phyloP scores from a whole-genome alignment of 2,797 vertebrate species.

The Halcyon smyrnensis region DNA sequence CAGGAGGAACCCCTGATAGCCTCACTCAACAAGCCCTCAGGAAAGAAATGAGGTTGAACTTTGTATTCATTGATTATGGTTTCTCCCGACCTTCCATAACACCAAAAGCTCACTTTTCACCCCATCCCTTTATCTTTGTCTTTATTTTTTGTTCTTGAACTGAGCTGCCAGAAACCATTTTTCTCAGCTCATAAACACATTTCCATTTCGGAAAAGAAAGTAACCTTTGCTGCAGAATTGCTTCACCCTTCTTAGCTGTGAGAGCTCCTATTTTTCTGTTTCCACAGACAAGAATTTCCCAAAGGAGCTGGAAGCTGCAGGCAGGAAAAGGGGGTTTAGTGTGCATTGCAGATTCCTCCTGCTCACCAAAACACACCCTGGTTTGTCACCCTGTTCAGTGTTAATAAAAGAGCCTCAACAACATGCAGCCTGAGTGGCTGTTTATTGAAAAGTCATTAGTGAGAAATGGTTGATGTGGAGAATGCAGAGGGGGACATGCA shows the following conservation, averaged over 20 bases:
- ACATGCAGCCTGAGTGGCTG: rapidly evolving
- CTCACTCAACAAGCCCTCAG: not conserved
- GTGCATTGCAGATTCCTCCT: not conserved
- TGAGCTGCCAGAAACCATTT: constrained; percentile 25
- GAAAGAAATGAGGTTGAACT: constrained; percentile 48
- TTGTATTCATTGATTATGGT: constrained; percentile 41
- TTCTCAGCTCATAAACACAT: constrained; percentile 27
- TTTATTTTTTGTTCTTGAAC: not conserved
- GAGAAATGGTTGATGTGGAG: not conserved
- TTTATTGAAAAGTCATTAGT: not conserved
- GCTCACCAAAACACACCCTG: not conserved
- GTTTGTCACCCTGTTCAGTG: not conserved
- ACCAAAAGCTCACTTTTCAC: constrained; percentile 11
- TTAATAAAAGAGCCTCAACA: not conserved
- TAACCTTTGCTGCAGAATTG: not conserved
- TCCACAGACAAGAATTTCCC: not conserved
- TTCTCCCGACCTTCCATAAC: constrained; percentile 42
- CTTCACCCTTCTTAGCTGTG: not conserved
- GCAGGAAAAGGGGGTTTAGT: not conserved
- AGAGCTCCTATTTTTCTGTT: not conserved
- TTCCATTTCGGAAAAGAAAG: constrained; percentile 42
- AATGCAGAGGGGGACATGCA: rapidly evolving
- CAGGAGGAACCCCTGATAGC: not conserved
- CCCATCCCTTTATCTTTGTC: constrained; percentile 28
- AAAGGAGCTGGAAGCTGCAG: not conserved